Conservation (phyloP, 2,888 invertebrate genomes). For the Megaustenia siamemsis region DNA sequence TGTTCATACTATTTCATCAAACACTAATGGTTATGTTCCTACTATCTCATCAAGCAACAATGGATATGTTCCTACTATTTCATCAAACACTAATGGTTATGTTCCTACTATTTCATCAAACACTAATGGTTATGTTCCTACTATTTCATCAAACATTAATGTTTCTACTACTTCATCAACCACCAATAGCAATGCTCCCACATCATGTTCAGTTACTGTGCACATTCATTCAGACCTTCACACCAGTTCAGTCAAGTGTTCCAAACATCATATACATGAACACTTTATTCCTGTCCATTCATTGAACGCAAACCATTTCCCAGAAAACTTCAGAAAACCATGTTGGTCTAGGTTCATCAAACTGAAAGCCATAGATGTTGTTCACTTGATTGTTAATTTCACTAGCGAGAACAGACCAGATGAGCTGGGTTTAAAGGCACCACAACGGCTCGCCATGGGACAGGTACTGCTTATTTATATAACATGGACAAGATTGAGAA, state of each 20-base stretch:
- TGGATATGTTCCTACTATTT: background rate
- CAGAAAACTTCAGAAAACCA: background rate
- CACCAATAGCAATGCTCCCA: too few species aligned
- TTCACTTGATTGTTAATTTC: background rate
- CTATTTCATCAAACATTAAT: too few species aligned
- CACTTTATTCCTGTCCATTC: background rate
- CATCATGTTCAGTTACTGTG: background rate
- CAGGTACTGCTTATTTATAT: constrained; percentile 13
- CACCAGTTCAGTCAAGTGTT: background rate
- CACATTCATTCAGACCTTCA: background rate
- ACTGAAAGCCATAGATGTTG: constrained; percentile 22
- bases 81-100: too few species aligned
- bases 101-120: too few species aligned
- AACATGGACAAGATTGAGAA: background rate
- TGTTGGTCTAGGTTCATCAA: background rate
- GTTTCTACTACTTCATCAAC: too few species aligned
- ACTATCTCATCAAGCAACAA: background rate
- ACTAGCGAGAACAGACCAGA: constrained; percentile 20
- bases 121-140: too few species aligned
- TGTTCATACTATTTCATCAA: too few species aligned
- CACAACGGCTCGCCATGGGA: background rate
- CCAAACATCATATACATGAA: background rate
- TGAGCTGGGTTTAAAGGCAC: constrained; percentile 16
- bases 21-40: too few species aligned
- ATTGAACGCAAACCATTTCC: background rate